phyloP scores from a whole-genome alignment of 1,140 invertebrate species.

The Zaprionus lachaisei region DNA sequence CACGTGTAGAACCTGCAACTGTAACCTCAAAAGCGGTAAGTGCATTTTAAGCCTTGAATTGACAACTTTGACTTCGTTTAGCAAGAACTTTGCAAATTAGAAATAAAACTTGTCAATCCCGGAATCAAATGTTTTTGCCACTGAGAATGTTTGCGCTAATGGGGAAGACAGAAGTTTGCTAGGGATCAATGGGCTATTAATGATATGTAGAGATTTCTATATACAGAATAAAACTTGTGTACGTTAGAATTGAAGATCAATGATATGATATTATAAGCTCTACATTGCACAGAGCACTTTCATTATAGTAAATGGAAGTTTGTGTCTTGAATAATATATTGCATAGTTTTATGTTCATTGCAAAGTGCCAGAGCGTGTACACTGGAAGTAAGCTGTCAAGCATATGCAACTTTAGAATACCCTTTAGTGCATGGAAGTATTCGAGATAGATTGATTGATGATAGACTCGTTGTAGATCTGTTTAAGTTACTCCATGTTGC shows the following conservation, averaged over 20 bases:
- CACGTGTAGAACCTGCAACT: slow-evolving; percentile 30
- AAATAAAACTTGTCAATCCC: not conserved
- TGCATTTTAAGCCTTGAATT: not conserved
- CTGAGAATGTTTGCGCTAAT: no score
- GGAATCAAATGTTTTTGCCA: not conserved
- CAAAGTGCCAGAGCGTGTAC: not conserved
- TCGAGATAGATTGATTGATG: no score
- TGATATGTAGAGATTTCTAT: not conserved
- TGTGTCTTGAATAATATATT: not conserved
- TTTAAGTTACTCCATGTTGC: no score
- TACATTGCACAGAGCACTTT: not conserved
- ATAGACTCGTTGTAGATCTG: no score
- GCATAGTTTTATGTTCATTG: not conserved
- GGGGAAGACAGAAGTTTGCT: not conserved
- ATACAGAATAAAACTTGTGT: not conserved
- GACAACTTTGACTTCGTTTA: not conserved
- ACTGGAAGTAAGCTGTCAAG: not conserved
- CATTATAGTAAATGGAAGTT: not conserved
- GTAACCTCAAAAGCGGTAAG: not conserved
- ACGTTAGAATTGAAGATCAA: no score
- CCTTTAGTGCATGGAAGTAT: not conserved
- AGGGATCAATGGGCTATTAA: not conserved
- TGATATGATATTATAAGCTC: not conserved
- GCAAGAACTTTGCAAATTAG: not conserved
- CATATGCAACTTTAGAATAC: not conserved